Evolutionary conservation across 2,113 vertebrate genomes (phyloP), one percentile per base, ranked within the genome.

Genomic region (Anser cygnoides): DNA sequence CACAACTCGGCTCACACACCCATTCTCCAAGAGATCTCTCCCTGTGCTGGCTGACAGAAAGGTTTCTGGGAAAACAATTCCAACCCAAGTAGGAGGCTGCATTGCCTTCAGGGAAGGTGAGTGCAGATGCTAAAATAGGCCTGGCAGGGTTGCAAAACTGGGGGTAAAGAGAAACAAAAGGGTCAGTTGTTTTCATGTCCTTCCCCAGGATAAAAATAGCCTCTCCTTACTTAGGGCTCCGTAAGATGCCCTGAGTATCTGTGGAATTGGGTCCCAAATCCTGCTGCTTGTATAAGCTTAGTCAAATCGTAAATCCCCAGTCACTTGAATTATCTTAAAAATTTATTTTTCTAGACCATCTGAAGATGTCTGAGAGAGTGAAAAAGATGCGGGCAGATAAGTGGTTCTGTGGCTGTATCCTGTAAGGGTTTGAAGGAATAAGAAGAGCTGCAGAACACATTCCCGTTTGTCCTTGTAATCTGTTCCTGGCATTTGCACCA

Each of bases 81-180:
- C 65, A 63, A 87, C 84, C 80, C 90, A 90, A 96, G 68, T 57
- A 68, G 85, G 95, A 92, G 63, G 70, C 57, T 84, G 65, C 57
- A 72, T 1, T 93, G 92, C 79, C 66, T 93, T 96, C 85, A 84
- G 83, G 90, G 80, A 94, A 95, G 95, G 92, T 92, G 88, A 90
- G 39, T 72, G 57, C 46, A 86, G 76, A 92, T 78, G 65, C 95
- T 96, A 95, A 95, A 96, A 94, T 89, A 68, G 95, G 79, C 92
- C 83, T 96, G 95, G 95, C 88, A 96, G 65, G 61, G 44, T 75
- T 96, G 93, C 93, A 81, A 81, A 97, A 90, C 49, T 88, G 90
- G 93, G 92, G 90, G 92, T 63, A 90, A 95, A 92, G 49, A 90
- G 96, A 97, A 96, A 96, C 93, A 94, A 96, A 96, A 73, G 95